A percentile compares a stretch with the other conserved stretches of the same genome.
These are phyloP conservation scores for Setophaga coronata DNA, from an alignment of 2,113 vertebrate genomes.

Conservation along the genomic window DNA sequence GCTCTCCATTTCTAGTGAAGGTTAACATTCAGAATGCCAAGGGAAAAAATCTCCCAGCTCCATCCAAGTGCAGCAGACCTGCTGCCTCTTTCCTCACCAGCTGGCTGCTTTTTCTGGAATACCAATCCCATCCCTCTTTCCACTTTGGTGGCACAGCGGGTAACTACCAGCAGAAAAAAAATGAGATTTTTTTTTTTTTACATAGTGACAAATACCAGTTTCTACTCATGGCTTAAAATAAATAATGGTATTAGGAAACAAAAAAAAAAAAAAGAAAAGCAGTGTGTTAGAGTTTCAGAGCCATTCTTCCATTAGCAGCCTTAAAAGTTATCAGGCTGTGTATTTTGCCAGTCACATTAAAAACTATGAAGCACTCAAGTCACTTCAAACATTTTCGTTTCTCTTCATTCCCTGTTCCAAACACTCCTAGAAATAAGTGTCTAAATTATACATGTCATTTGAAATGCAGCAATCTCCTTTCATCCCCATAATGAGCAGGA, in stretches of 20 bases:
- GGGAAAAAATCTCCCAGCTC: background rate
- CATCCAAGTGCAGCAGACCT: background rate
- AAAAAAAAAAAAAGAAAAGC: background rate
- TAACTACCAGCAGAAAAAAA: background rate
- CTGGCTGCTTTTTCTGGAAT: background rate
- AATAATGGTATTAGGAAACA: background rate
- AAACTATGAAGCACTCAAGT: constrained; percentile 36
- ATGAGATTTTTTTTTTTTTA: background rate
- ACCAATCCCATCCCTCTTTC: background rate
- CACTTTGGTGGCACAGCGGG: background rate
- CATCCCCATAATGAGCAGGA: constrained; percentile 58
- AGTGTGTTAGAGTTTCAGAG: background rate
- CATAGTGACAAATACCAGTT: background rate
- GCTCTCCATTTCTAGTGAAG: background rate
- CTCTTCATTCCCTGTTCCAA: constrained; percentile 45
- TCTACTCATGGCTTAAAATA: background rate
- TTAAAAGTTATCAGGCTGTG: background rate
- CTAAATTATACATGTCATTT: constrained; percentile 66
- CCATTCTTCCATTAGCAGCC: constrained; percentile 3
- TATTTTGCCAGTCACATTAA: constrained; percentile 31
- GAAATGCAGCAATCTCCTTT: constrained; percentile 55
- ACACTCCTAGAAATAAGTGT: constrained; percentile 52
- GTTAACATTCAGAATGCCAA: background rate
- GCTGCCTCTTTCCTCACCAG: background rate
- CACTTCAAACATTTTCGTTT: constrained; percentile 57